phyloP scores from a whole-genome alignment of 2,888 invertebrate genomes.

The Rhagonycha lutea region DNA sequence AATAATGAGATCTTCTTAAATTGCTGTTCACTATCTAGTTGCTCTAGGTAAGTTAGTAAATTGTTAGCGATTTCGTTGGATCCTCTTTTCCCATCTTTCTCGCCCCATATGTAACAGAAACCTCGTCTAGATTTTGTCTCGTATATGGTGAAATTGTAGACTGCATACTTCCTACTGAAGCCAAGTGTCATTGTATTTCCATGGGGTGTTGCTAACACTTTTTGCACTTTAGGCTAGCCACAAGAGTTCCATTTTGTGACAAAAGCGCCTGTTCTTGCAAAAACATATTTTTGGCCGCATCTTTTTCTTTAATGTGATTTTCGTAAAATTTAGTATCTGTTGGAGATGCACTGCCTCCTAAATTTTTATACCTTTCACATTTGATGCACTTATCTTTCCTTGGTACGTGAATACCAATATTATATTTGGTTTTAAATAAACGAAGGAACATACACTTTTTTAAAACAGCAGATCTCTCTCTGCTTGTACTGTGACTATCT shows the following conservation, averaged over 20 bases:
- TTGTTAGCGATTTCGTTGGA: slow-evolving; percentile 16
- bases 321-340: neutral
- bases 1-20: slow-evolving; percentile 18
- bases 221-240: slow-evolving; percentile 34
- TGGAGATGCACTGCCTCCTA: neutral
- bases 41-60: slow-evolving; percentile 30
- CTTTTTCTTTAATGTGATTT: slow-evolving; percentile 9
- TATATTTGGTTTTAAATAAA: neutral
- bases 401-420: slow-evolving; percentile 2
- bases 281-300: neutral
- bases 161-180: slow-evolving; percentile 34
- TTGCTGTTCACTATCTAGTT: slow-evolving; percentile 29
- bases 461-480: too few species aligned
- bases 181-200: slow-evolving; percentile 29
- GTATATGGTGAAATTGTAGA: slow-evolving; percentile 37
- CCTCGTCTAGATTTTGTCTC: slow-evolving; percentile 31
- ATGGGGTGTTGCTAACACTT: slow-evolving; percentile 34
- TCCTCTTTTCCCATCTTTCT: slow-evolving; percentile 30
- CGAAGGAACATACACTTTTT: too few species aligned
- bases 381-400: slow-evolving; percentile 1
- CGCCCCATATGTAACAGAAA: slow-evolving; percentile 32
- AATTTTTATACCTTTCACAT: neutral
- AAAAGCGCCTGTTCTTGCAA: slow-evolving; percentile 1
- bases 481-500: too few species aligned
- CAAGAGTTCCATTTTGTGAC: neutral